Evolutionary conservation across 2,888 invertebrate species (phyloP), one percentile per base, ranked within the genome.

Genomic region (Opisthograptis luteolata): DNA sequence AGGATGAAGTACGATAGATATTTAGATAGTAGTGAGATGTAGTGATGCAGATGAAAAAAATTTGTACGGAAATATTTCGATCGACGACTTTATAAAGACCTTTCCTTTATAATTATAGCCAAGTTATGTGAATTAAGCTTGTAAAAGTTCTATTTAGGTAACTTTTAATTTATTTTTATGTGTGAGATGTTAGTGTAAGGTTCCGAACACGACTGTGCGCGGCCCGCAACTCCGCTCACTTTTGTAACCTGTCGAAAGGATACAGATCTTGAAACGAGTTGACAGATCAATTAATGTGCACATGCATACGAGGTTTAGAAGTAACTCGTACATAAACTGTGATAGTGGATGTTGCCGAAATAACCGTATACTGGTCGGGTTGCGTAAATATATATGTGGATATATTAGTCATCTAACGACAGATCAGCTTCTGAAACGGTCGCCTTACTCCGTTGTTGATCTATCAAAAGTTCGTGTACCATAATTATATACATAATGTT

Each of bases 171-270:
- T 50, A 19, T 51, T 40, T 58, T 51, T 43, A n/a, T n/a, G n/a
- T 35, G 50, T 54, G 51, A 57, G 60, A 61, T 63, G 71, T 60
- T 66, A 66, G 66, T 62, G 60, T 74, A 70, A 78, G 71, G 67
- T 71, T 69, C 67, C 66, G 62, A 56, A 67, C 52, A 54, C 63
- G 68, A 89, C 86, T 90, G 89, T 72, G 78, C 72, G 66, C 67
- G 67, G 69, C 66, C 54, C 64, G 67, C 65, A 55, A 55, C 64
- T 66, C 72, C 87, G 67, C 70, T 79, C 83, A 75, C 84, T 89
- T 90, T 87, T 89, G 88, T 89, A 88, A 80, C 70, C 74, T 62
- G 60, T 80, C 59, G 86, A 84, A 89, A 85, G 86, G 87, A 81
- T 86, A 79, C 81, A 83, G 80, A 82, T 80, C 78, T 80, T 69